phyloP scores from a whole-genome alignment of 2,888 invertebrate genomes.

The Tortricodes alternella region DNA sequence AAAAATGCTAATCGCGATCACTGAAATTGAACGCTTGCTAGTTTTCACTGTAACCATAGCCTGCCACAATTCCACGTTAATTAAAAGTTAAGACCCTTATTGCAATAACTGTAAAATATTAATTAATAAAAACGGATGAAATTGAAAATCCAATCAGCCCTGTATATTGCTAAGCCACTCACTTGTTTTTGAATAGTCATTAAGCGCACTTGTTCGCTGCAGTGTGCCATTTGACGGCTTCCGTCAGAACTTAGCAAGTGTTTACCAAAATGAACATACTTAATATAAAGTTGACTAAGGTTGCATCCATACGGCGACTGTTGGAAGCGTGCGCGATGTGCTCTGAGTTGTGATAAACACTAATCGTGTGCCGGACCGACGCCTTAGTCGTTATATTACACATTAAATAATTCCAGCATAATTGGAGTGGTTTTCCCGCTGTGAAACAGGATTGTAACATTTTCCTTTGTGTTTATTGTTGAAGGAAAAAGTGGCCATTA shows the following conservation, averaged over 20 bases:
- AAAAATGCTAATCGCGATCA: no score
- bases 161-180: not conserved
- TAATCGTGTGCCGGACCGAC: not conserved
- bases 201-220: not conserved
- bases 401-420: no score
- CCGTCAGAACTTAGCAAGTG: not conserved
- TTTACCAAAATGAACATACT: not conserved
- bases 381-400: not conserved
- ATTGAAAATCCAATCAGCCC: not conserved
- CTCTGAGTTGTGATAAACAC: not conserved
- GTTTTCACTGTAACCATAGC: no score
- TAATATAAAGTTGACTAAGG: not conserved
- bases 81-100: no score
- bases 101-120: not conserved
- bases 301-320: not conserved
- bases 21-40: no score
- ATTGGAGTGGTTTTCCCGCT: not conserved
- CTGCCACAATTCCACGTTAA: no score
- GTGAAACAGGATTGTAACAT: no score
- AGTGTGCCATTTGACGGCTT: not conserved
- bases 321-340: no score
- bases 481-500: no score
- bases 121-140: not conserved
- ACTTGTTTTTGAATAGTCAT: not conserved
- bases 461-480: no score